phyloP scores from a whole-genome alignment of 2,113 vertebrate genomes.

The Shinisaurus crocodilurus region DNA sequence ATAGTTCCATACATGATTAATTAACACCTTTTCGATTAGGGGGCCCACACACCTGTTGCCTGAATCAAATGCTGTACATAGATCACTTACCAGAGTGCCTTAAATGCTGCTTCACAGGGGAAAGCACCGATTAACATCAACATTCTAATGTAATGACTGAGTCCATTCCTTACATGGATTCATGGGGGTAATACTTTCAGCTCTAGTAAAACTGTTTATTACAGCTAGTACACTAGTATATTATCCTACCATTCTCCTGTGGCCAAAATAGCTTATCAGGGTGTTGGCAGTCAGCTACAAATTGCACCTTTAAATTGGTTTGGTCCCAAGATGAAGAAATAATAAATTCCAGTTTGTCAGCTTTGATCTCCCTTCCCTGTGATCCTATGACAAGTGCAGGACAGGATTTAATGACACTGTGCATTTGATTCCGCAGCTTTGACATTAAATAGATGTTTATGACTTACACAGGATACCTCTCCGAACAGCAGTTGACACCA shows the following conservation, averaged over 20 bases:
- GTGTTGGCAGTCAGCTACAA: constrained; percentile 11
- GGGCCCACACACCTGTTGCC: not conserved
- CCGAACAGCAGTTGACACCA: constrained; percentile 17
- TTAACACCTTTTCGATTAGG: not conserved
- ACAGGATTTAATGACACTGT: not conserved
- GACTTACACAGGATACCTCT: constrained; percentile 37
- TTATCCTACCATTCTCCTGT: not conserved
- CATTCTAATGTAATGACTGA: not conserved
- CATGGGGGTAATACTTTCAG: not conserved
- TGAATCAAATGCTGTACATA: not conserved
- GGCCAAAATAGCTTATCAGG: constrained; percentile 6
- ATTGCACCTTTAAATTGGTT: constrained; percentile 2
- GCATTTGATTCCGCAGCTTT: constrained; percentile 43
- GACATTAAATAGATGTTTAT: constrained; percentile 45
- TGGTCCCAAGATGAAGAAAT: not conserved
- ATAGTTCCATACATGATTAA: not conserved
- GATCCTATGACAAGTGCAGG: constrained; percentile 33
- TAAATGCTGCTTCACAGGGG: not conserved
- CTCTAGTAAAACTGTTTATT: not conserved
- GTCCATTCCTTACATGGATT: not conserved
- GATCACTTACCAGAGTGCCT: not conserved
- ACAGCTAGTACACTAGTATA: not conserved
- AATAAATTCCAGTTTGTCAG: not conserved
- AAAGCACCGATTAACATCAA: not conserved
- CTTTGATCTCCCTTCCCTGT: constrained; percentile 9